These are phyloP conservation scores for Colletes latitarsis DNA, from an alignment of 1,140 invertebrate genomes.

Conservation along the genomic window DNA sequence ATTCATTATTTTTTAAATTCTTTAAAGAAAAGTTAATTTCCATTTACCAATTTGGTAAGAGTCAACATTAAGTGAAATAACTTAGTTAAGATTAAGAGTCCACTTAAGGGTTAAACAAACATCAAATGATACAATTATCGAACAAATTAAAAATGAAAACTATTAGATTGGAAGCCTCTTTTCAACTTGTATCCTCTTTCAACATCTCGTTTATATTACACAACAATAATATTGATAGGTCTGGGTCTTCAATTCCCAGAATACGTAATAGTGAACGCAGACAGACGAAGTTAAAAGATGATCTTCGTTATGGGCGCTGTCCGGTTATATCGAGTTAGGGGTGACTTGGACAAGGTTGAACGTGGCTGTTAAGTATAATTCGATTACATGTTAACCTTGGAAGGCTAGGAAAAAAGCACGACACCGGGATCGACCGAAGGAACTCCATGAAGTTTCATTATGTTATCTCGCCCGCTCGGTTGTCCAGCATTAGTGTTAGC, in stretches of 20 bases:
- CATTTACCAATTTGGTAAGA: no score
- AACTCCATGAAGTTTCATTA: slow-evolving; percentile 79
- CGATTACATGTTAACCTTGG: slow-evolving; percentile 76
- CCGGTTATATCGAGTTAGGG: slow-evolving; percentile 50
- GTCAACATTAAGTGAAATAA: no score
- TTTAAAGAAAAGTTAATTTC: no score
- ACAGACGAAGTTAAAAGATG: slow-evolving; percentile 63
- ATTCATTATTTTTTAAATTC: no score
- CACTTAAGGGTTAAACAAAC: no score
- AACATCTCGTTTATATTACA: no score
- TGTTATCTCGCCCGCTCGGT: slow-evolving; percentile 74
- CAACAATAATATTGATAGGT: background rate
- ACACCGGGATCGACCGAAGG: slow-evolving; percentile 62
- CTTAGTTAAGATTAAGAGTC: no score
- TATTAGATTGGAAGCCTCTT: no score
- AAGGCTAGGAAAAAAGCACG: slow-evolving; percentile 67
- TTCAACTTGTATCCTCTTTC: no score
- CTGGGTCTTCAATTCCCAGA: background rate
- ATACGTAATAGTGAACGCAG: background rate
- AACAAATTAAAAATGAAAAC: no score
- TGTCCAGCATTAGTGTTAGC: slow-evolving; percentile 74
- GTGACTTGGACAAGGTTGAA: slow-evolving; percentile 59
- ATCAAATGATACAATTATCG: no score
- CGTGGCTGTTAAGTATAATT: slow-evolving; percentile 75
- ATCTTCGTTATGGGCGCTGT: slow-evolving; percentile 64